Evolutionary conservation across 2,113 vertebrate species (phyloP), one percentile per base, ranked within the genome.

Genomic region (Stigmatopora nigra): DNA sequence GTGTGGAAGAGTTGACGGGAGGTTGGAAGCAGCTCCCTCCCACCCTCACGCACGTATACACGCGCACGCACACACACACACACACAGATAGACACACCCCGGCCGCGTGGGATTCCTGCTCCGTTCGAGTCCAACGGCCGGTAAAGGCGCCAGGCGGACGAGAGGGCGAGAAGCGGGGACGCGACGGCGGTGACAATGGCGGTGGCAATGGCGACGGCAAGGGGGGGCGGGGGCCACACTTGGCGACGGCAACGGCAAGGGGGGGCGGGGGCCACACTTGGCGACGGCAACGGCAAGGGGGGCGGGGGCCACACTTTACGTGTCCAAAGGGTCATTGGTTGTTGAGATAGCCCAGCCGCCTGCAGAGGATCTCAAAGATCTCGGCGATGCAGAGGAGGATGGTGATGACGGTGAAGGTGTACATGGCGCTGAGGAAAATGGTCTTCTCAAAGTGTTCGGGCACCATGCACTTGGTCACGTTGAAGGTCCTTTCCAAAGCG

Each of bases 391-490:
- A 93, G 75, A 94, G 87, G 3, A 92, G 69, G 17, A 93, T 84
- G 68, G 91, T 95, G 86, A 96, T 94, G 38, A 91, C 82, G 46
- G 93, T 94, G 85, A 94, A 95, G 48, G 89, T 93, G 78, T 95
- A 93, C 92, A 94, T 92, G 71, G 92, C 93, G 72, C 92, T 93
- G 78, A 94, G 92, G 84, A 95, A 96, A 82, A 95, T 91, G 64
- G 92, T 95, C 80, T 98, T 98, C 73, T 94, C 93, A 72, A 95
- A 93, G 87, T 94, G 92, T 82, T 95, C 92, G 7, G 94, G 92
- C 52, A 94, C 91, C 91, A 93, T 91, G 79, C 92, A 93, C 71
- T 76, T 91, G 12, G 88, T 91, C 76, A 92, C 69, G 13, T 91
- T 91, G 66, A 92, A 89, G 68, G 83, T 85, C 76, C 90, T 89